phyloP scores from a whole-genome alignment of 2,113 vertebrate species.

The Mirounga angustirostris region DNA sequence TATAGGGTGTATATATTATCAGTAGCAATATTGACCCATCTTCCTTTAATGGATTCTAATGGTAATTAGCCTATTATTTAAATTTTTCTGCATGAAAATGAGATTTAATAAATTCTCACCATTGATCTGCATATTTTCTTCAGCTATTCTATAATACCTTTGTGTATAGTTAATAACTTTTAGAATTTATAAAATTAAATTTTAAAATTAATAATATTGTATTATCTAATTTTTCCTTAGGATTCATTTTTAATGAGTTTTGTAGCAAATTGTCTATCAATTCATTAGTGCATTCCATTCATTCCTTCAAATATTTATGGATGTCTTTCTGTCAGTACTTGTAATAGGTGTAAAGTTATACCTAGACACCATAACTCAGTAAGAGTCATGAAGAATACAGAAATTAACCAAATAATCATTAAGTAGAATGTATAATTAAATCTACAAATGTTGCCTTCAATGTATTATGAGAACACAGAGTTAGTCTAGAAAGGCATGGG shows the following conservation, averaged over 20 bases:
- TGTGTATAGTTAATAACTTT: not conserved
- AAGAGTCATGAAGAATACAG: not conserved
- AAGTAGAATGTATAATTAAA: not conserved
- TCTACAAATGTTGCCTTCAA: not conserved
- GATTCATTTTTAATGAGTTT: not conserved
- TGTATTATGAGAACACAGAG: not conserved
- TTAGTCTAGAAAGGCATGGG: not conserved
- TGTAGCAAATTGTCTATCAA: not conserved
- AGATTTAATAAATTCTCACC: constrained; percentile 21
- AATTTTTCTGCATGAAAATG: not conserved
- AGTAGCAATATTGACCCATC: not conserved
- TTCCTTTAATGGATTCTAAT: not conserved
- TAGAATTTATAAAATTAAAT: not conserved
- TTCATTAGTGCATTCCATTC: not conserved
- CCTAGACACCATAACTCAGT: not conserved
- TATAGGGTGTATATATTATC: not conserved
- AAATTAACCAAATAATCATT: not conserved
- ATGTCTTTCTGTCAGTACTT: not conserved
- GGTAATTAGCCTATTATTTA: constrained; percentile 7
- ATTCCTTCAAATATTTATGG: not conserved
- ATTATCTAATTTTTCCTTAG: not conserved
- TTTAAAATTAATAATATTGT: not conserved
- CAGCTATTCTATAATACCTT: not conserved
- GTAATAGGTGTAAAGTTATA: not conserved
- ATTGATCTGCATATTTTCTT: constrained; percentile 6